A percentile compares a stretch with the other conserved stretches of the same genome.
Evolutionary conservation across 2,888 invertebrate species (phyloP).

Genomic region (Callimorpha dominula): DNA sequence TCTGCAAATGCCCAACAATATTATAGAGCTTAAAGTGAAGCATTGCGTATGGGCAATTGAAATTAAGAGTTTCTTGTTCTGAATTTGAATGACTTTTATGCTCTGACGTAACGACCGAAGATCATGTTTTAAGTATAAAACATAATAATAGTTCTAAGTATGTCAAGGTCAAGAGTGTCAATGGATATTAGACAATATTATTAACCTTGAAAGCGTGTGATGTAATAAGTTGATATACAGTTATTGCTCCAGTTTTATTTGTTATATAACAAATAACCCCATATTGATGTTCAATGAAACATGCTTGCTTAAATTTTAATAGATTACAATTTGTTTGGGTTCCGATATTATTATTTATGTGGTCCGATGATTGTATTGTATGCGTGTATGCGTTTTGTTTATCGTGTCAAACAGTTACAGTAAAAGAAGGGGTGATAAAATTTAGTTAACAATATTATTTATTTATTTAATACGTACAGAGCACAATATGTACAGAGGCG

Average conservation of each 20-base stretch:
- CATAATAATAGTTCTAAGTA: neutral
- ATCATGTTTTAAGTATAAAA: neutral
- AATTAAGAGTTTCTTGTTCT: neutral
- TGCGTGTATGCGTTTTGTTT: too few relatives aligned
- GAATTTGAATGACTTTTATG: neutral
- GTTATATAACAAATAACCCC: neutral
- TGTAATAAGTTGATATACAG: neutral
- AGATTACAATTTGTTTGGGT: too few relatives aligned
- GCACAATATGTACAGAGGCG: too few relatives aligned
- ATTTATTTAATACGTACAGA: too few relatives aligned
- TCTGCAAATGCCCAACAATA: neutral
- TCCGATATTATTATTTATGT: too few relatives aligned
- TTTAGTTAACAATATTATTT: too few relatives aligned
- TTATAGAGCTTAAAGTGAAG: neutral
- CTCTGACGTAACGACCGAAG: neutral
- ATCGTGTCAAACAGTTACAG: too few relatives aligned
- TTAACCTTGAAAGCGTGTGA: neutral
- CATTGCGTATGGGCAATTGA: neutral
- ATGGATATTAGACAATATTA: neutral
- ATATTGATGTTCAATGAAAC: neutral
- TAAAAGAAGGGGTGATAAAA: too few relatives aligned
- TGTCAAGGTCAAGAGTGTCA: neutral
- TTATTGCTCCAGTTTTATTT: conserved; percentile 1
- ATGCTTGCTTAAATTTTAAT: neutral
- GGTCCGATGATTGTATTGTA: too few relatives aligned